Evolutionary conservation across 2,113 vertebrate species (phyloP), one percentile per base, ranked within the genome.

Genomic region (Phycodurus eques): DNA sequence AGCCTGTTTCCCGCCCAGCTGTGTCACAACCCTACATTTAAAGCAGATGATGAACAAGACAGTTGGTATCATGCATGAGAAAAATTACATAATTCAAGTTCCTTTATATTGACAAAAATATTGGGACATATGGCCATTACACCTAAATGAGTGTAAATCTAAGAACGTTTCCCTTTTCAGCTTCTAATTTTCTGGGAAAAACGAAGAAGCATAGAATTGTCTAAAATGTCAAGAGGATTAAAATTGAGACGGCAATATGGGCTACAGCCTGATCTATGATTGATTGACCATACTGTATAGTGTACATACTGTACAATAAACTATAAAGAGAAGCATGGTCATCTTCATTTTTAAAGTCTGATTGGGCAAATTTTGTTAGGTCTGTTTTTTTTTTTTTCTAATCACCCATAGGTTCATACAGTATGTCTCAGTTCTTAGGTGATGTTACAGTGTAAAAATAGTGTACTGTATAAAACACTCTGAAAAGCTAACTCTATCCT

Each of bases 401-500:
- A 35, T 31, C 56, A 70, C 63, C 69, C 71, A 77, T 9, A 8
- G 31, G 42, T n/a, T 19, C 53, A 67, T 39, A 39, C 35, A 39
- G 35, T 70, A 64, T 82, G 42, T 22, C 42, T 65, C 8, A 15
- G 14, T 65, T 74, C 33, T 72, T 10, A 42, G 39, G 63, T 27
- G 31, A 75, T 71, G 42, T 71, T 69, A 53, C 62, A 56, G 10
- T 68, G 67, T 53, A 42, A 74, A 76, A 42, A 43, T 63, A 67
- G 13, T 60, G 35, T 19, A 8, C 39, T 63, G 43, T 49, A 73
- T 49, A 67, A 44, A 72, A 13, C 49, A 22, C 42, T 72, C 57
- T 56, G 72, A 67, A 76, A 42, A 67, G 47, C 66, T 73, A 31
- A 27, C 49, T 43, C 59, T 59, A 71, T 71, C 73, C 44, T 74